Percentiles rank a stretch among this genome's conserved stretches.
phyloP scores from a whole-genome alignment of 2,113 vertebrate species.

The Tachuris rubrigastra region DNA sequence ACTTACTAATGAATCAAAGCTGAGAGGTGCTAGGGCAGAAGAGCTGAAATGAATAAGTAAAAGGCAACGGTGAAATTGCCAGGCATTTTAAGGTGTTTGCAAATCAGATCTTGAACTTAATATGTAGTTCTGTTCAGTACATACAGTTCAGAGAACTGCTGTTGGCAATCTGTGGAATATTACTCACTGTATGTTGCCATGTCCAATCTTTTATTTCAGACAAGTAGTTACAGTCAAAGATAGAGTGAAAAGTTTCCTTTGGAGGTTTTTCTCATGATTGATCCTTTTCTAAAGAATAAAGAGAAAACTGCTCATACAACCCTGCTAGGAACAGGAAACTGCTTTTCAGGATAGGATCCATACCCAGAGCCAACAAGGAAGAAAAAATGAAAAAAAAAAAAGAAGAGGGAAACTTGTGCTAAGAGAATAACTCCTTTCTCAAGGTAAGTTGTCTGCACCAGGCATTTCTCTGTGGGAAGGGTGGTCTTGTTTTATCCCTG shows the following conservation, averaged over 20 bases:
- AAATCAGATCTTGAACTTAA: neutral
- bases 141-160: neutral
- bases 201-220: neutral
- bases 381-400: neutral
- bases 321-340: neutral
- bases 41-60: neutral
- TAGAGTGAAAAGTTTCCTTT: neutral
- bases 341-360: neutral
- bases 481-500: neutral
- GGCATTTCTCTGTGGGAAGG: neutral
- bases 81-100: neutral
- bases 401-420: neutral
- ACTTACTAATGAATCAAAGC: neutral
- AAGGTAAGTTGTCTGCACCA: neutral
- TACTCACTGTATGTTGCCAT: neutral
- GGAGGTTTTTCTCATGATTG: neutral
- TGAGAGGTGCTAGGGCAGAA: neutral
- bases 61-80: neutral
- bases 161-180: neutral
- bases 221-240: neutral
- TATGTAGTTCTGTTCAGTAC: neutral
- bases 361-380: accelerated
- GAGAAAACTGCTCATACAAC: neutral
- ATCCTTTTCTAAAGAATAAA: neutral
- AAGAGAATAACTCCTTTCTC: neutral